phyloP scores from a whole-genome alignment of 1,140 invertebrate genomes.

The Neuroterus valhalla region DNA sequence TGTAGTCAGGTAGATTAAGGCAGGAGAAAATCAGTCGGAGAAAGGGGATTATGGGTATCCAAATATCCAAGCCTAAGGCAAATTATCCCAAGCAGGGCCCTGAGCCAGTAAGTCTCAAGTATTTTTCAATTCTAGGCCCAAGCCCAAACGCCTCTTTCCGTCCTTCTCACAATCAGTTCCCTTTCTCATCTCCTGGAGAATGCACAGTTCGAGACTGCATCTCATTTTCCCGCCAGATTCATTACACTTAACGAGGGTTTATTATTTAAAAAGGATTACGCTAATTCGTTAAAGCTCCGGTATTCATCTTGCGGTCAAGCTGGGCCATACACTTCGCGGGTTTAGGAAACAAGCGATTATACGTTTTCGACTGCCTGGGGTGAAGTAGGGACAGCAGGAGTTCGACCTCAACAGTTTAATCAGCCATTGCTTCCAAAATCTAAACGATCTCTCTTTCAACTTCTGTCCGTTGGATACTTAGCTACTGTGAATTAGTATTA shows the following conservation, averaged over 20 bases:
- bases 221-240: conserved; percentile 49
- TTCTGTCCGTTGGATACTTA: neutral
- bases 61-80: conserved; percentile 65
- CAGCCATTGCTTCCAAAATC: conserved; percentile 21
- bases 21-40: conserved; percentile 46
- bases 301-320: conserved; percentile 48
- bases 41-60: conserved; percentile 68
- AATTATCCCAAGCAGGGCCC: conserved; percentile 54
- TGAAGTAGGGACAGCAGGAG: conserved; percentile 28
- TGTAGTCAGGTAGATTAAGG: conserved; percentile 60
- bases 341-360: conserved; percentile 60
- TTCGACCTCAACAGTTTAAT: conserved; percentile 32
- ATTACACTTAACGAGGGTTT: conserved; percentile 64
- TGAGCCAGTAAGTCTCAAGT: conserved; percentile 23
- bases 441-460: conserved; percentile 17
- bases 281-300: conserved; percentile 55
- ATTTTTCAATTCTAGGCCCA: conserved; percentile 6
- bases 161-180: neutral
- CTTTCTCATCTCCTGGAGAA: neutral
- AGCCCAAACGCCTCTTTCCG: conserved; percentile 16
- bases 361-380: conserved; percentile 47
- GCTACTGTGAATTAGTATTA: conserved; percentile 25
- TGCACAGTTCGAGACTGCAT: neutral
- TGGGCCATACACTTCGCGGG: conserved; percentile 3
- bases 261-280: conserved; percentile 67